Percentiles rank a stretch among this genome's conserved stretches.
These are phyloP conservation scores for Romanogobio albipinnatus DNA, from an alignment of 2,113 vertebrate genomes.

Conservation along the genomic window DNA sequence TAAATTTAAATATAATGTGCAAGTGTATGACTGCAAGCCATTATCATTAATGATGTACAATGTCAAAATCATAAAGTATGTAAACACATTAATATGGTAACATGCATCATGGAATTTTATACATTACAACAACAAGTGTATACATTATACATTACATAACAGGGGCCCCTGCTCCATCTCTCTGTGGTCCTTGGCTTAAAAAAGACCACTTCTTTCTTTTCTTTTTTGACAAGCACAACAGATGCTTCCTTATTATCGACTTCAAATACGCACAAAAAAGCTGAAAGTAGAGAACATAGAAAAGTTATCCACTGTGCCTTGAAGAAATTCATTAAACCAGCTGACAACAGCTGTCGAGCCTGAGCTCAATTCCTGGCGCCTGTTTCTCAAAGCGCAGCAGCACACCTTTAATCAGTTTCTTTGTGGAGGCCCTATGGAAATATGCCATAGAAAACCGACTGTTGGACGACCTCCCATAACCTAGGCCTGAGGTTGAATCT, in stretches of 20 bases:
- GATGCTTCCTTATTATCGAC: constrained; percentile 8
- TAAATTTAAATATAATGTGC: background rate
- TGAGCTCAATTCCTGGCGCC: background rate
- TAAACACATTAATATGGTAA: background rate
- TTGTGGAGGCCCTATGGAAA: constrained; percentile 34
- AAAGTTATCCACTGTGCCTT: background rate
- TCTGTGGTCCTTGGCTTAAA: background rate
- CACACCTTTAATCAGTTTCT: constrained; percentile 49
- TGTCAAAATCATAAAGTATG: background rate
- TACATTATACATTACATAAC: background rate
- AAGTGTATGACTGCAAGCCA: background rate
- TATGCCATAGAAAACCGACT: constrained; percentile 41
- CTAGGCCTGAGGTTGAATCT: constrained; percentile 43
- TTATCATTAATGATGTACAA: background rate
- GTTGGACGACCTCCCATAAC: constrained; percentile 47
- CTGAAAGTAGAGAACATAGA: constrained; percentile 13
- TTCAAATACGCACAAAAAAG: background rate
- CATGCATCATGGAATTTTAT: background rate
- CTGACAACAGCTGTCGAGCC: constrained; percentile 1
- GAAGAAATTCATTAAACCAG: constrained; percentile 18
- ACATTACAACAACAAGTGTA: background rate
- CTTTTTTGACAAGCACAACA: background rate
- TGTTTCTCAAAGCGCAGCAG: constrained; percentile 30
- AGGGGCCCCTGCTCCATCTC: background rate
- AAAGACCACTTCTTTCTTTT: background rate